Evolutionary conservation across 2,797 vertebrate species (phyloP).

Genomic region (Lagocephalus sceleratus): DNA sequence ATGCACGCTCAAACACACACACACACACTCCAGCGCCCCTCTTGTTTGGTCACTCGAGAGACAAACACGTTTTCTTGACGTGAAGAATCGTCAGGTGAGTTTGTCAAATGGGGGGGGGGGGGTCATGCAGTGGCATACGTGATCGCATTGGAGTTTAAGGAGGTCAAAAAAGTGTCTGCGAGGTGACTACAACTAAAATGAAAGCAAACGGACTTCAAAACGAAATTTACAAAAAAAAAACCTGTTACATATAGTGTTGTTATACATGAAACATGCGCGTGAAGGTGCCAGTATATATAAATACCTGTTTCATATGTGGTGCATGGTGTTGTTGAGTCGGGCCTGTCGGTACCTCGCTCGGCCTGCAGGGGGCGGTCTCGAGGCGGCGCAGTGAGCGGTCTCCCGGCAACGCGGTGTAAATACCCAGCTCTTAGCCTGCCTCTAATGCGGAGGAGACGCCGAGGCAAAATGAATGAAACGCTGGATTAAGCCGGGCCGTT

Average conservation of each 20-base stretch:
- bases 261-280: too few relatives aligned
- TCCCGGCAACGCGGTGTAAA: slow-evolving; percentile 72
- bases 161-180: too few relatives aligned
- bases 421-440: slow-evolving; percentile 11
- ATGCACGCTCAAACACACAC: slow-evolving; percentile 8
- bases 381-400: slow-evolving; percentile 40
- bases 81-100: slow-evolving; percentile 55
- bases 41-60: slow-evolving; percentile 41
- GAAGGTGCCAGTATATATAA: background rate
- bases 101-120: slow-evolving; percentile 43
- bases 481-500: slow-evolving; percentile 1
- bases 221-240: too few relatives aligned
- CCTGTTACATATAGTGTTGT: too few relatives aligned
- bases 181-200: too few relatives aligned
- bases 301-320: background rate
- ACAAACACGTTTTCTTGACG: slow-evolving; percentile 58
- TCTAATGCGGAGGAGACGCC: background rate
- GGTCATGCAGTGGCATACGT: slow-evolving; percentile 33
- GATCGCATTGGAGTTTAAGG: too few relatives aligned
- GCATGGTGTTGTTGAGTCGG: background rate
- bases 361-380: slow-evolving; percentile 29
- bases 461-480: slow-evolving; percentile 36
- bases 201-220: too few relatives aligned
- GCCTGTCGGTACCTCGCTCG: background rate
- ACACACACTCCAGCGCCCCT: slow-evolving; percentile 23